phyloP scores from a whole-genome alignment of 1,140 invertebrate genomes.

The Drosophila ohnishii region DNA sequence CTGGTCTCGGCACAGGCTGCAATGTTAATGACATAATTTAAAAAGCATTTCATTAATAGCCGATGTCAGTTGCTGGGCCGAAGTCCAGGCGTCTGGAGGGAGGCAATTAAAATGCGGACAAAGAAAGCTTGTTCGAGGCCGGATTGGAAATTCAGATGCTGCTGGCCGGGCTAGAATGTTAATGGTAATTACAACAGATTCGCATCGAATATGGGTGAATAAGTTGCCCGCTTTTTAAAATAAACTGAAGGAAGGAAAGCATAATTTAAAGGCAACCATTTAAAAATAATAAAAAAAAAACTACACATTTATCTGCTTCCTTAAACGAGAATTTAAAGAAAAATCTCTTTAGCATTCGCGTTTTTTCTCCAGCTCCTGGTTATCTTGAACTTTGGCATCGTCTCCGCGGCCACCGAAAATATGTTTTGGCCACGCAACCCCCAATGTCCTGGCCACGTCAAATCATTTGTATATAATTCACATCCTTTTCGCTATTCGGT shows the following conservation, averaged over 20 bases:
- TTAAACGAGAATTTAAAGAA: not conserved
- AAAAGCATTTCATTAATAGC: slow-evolving; percentile 76
- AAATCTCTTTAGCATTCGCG: not conserved
- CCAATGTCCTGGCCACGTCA: slow-evolving; percentile 63
- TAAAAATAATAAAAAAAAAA: no score
- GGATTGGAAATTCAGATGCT: slow-evolving; percentile 67
- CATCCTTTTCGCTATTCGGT: slow-evolving; percentile 62
- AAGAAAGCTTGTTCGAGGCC: slow-evolving; percentile 35
- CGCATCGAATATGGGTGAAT: slow-evolving; percentile 34
- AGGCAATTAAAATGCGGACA: slow-evolving; percentile 37
- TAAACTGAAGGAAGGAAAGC: not conserved
- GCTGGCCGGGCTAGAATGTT: slow-evolving; percentile 28
- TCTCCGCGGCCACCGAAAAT: slow-evolving; percentile 34
- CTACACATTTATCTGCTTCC: no score
- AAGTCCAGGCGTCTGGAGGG: slow-evolving; percentile 11
- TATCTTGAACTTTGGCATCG: slow-evolving; percentile 71
- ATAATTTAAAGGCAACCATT: not conserved
- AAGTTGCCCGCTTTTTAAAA: slow-evolving; percentile 9
- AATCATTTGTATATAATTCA: slow-evolving; percentile 82
- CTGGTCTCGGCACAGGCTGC: slow-evolving; percentile 46
- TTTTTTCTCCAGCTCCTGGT: slow-evolving; percentile 20
- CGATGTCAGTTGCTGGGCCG: slow-evolving; percentile 33
- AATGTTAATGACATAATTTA: slow-evolving; percentile 80
- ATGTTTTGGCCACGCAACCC: slow-evolving; percentile 18
- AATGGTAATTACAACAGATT: slow-evolving; percentile 56